Conservation (phyloP, 2,888 invertebrate genomes). For the Ischnura elegans region DNA sequence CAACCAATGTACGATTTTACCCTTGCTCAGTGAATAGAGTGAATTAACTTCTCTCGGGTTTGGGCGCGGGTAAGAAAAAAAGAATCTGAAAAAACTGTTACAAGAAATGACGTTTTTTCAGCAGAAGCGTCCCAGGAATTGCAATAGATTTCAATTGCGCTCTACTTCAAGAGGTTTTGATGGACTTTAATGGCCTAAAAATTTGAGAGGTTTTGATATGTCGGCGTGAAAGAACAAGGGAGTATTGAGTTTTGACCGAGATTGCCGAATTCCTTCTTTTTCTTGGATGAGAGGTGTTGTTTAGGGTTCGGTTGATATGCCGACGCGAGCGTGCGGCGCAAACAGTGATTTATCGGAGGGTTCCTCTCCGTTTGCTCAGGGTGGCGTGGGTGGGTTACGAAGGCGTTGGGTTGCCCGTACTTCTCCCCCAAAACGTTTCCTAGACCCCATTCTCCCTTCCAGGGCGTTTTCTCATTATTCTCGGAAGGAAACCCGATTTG, state of each 20-base stretch:
- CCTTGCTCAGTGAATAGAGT: no score
- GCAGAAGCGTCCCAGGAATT: no score
- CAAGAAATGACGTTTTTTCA: no score
- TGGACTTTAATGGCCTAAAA: no score
- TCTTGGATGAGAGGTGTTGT: not conserved
- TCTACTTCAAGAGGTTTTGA: no score
- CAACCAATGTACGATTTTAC: no score
- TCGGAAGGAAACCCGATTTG: constrained; percentile 16
- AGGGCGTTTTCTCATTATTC: constrained; percentile 20
- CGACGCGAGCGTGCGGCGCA: not conserved
- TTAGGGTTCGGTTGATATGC: constrained; percentile 25
- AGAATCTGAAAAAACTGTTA: no score
- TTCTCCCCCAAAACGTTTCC: not conserved
- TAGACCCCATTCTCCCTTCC: no score
- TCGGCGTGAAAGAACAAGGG: not conserved
- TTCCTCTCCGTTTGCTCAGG: not conserved
- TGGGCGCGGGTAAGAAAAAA: no score
- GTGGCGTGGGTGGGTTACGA: not conserved
- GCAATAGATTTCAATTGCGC: no score
- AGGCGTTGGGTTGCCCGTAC: constrained; percentile 7
- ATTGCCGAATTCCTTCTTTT: not conserved
- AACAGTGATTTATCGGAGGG: constrained; percentile 35
- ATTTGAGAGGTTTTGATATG: not conserved
- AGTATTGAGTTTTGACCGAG: not conserved
- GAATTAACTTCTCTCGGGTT: no score